Evolutionary conservation across 1,140 invertebrate genomes (phyloP), one percentile per base, ranked within the genome.

Genomic region (Euwallacea similis): DNA sequence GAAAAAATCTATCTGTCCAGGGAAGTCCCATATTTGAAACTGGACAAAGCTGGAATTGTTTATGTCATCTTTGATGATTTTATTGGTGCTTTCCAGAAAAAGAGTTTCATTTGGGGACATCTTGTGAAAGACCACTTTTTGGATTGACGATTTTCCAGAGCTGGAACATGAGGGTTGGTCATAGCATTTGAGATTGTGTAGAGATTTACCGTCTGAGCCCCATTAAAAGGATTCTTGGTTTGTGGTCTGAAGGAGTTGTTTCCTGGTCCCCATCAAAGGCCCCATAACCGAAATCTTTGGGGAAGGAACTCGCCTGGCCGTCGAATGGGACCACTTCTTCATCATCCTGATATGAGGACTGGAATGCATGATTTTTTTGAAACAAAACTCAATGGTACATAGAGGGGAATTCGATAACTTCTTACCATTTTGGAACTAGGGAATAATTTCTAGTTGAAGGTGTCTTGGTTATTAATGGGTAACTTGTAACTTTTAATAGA

Each of bases 51-150:
- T 98, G 71, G 96, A 93, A 81, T 98, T 98, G 74, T 96, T 92
- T 71, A 95, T 94, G 85, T 98, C 95, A 84, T 99, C 96, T 86
- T 98, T 98, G 3, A 97, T 93, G 75, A 99, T 97, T 87, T 98
- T 97, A 81, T 97, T 98, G 66, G 97, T 99, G 75, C 95, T 97
- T 83, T 99, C 98, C 47, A 99, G 84, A 78, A 99, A 99, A n/a
- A 99, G 84, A 4, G 98, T 99, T 85, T 99, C 98, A 85, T 99
- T 99, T 7, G 98, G 98, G 9, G 97, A 98, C 94, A 99, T 99
- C 86, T 99, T 99, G 80, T 99, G 97, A 84, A 99, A 99, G 10
- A 99, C 98, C 7, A 99, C 98, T 87, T 99, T 99, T 82, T 98
- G 95, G 80, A 99, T 99, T 2, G 98, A 99, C n/a, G 97, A 98